These are phyloP conservation scores for Phrixothrix hirtus DNA, from an alignment of 2,888 invertebrate genomes.

Conservation along the genomic window DNA sequence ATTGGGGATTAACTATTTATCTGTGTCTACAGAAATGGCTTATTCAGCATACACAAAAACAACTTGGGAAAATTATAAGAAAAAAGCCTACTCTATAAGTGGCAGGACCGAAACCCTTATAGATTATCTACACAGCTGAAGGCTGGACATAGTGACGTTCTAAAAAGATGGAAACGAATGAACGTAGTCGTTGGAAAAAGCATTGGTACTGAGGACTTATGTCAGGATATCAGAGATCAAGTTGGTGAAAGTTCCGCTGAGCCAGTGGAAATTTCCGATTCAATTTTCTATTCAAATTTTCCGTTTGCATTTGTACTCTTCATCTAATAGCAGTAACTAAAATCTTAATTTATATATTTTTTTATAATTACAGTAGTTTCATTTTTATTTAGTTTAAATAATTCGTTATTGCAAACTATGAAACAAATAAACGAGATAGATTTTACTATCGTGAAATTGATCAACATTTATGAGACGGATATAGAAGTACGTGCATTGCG, in stretches of 20 bases:
- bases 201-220: constrained; percentile 5
- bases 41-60: too few relatives aligned
- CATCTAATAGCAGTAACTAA: too few relatives aligned
- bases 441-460: constrained; percentile 14
- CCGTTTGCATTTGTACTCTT: too few relatives aligned
- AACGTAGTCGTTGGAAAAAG: constrained; percentile 6
- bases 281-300: too few relatives aligned
- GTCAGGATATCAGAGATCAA: too few relatives aligned
- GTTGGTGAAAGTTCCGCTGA: too few relatives aligned
- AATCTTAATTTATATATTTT: constrained; percentile 15
- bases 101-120: constrained; percentile 4
- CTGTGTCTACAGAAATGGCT: too few relatives aligned
- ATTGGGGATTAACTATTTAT: too few relatives aligned
- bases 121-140: constrained; percentile 17
- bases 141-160: too few relatives aligned
- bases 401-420: constrained; percentile 9
- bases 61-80: constrained; percentile 2
- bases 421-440: constrained; percentile 15
- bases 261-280: constrained; percentile 15
- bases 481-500: constrained; percentile 3
- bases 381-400: too few relatives aligned
- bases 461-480: constrained; percentile 10
- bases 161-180: too few relatives aligned
- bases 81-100: constrained; percentile 2
- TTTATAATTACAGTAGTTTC: too few relatives aligned